Percentiles rank a stretch among this genome's conserved stretches.
Conservation (phyloP, 2,113 vertebrate genomes). For the Gymnocephalus cernua region DNA sequence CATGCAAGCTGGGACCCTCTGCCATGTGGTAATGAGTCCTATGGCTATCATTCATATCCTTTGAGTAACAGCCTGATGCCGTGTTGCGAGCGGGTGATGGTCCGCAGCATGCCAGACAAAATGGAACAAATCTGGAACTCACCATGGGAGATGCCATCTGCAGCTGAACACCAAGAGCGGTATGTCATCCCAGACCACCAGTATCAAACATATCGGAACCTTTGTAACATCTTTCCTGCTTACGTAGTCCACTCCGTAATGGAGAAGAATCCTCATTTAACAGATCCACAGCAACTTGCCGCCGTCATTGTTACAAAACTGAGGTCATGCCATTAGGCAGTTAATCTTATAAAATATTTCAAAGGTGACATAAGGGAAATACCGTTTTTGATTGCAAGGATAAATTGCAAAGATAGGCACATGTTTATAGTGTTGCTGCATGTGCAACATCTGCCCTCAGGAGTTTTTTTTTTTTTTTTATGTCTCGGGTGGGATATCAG, state of each 20-base stretch:
- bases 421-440: constrained; percentile 65
- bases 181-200: constrained; percentile 95
- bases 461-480: constrained; percentile 59
- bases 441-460: constrained; percentile 77
- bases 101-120: constrained; percentile 98
- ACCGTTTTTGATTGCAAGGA: constrained; percentile 43
- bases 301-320: constrained; percentile 96
- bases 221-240: constrained; percentile 98
- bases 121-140: constrained; percentile 98
- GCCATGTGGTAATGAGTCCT: constrained; percentile 90
- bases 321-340: constrained; percentile 89
- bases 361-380: constrained; percentile 53
- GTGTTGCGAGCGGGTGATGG: constrained; percentile 96
- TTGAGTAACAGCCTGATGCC: constrained; percentile 95
- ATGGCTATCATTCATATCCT: constrained; percentile 92
- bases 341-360: constrained; percentile 16
- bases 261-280: constrained; percentile 98
- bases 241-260: constrained; percentile 96
- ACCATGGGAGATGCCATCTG: constrained; percentile 90
- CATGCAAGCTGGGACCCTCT: constrained; percentile 98
- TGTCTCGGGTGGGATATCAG: constrained; percentile 47
- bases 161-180: constrained; percentile 89
- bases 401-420: constrained; percentile 56
- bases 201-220: constrained; percentile 98
- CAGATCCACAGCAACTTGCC: constrained; percentile 96